phyloP scores from a whole-genome alignment of 2,113 vertebrate species.

The Hyperopisus bebe region DNA sequence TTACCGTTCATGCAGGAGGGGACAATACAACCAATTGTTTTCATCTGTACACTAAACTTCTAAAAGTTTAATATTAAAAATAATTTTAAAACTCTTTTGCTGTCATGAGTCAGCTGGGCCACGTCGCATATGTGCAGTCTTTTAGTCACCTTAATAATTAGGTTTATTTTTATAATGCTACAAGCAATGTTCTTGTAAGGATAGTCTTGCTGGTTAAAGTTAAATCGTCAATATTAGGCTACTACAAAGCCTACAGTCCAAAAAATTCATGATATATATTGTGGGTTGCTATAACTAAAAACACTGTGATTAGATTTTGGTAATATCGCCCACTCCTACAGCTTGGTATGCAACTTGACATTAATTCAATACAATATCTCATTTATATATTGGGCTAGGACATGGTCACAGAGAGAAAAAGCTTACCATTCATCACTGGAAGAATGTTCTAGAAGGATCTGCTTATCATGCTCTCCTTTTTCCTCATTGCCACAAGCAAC shows the following conservation, averaged over 20 bases:
- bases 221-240: background rate
- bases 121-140: background rate
- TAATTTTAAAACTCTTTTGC: background rate
- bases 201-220: background rate
- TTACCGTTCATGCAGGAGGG: background rate
- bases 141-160: background rate
- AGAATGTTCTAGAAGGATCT: slow-evolving; percentile 9
- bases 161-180: background rate
- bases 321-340: background rate
- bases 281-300: background rate
- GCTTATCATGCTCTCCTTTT: slow-evolving; percentile 24
- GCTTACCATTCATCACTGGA: slow-evolving; percentile 47
- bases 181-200: background rate
- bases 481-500: slow-evolving; percentile 24
- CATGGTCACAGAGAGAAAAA: background rate
- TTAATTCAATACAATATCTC: background rate
- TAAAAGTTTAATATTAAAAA: background rate
- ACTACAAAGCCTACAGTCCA: background rate
- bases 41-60: background rate
- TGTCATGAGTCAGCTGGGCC: background rate
- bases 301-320: background rate
- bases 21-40: background rate
- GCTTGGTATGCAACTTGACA: background rate
- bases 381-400: background rate
- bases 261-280: background rate